Base-by-base conservation (phyloP, 2,888 invertebrate species). In the Mamestra brassicae region DNA sequence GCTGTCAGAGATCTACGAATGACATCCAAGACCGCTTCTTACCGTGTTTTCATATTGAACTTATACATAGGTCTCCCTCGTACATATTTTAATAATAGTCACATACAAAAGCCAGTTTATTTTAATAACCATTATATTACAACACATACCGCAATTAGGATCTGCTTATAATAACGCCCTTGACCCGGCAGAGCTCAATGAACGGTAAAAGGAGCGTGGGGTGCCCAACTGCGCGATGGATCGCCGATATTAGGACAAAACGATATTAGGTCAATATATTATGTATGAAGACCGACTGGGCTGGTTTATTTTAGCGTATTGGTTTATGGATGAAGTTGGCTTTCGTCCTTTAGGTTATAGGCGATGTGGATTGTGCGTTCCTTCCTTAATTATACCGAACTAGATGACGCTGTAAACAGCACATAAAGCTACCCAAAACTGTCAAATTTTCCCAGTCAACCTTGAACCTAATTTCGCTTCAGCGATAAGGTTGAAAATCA, bases 251-350 rank as follows among this genome's bases (percentile, higher is more conserved):
- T 63, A 47, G 58, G 76, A 54, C 50, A 52, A 64, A 68, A 68
- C 63, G 68, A 68, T 76, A 76, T 76, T 64, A 76, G 45, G 60
- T 76, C 60, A 54, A 64, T 76, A 76, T 76, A 60, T 76, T 64
- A 64, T 64, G 57, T 76, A 60, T 8, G 58, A 10, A 75, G 17
- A 54, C 7, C 58, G 26, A 64, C 15, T 36, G 13, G 11, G 26
- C 17, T 52, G 8, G 61, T 38, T 61, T 17, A 38, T 58, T 52
- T 52, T 62, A 52, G 0, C 11, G 38, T 17, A 38, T 38, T 60
- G 10, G 26, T 13, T 26, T 62, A 38, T 38, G 4, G 6, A 38
- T 38, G 38, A 42, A 8, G 6, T 5, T 34, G 7, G 34, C 17
- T 42, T 54, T 54, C n/a, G n/a, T 54, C 47, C 11, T 47, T 47